These are phyloP conservation scores for Oligia latruncula DNA, from an alignment of 2,888 invertebrate genomes.

Conservation along the genomic window DNA sequence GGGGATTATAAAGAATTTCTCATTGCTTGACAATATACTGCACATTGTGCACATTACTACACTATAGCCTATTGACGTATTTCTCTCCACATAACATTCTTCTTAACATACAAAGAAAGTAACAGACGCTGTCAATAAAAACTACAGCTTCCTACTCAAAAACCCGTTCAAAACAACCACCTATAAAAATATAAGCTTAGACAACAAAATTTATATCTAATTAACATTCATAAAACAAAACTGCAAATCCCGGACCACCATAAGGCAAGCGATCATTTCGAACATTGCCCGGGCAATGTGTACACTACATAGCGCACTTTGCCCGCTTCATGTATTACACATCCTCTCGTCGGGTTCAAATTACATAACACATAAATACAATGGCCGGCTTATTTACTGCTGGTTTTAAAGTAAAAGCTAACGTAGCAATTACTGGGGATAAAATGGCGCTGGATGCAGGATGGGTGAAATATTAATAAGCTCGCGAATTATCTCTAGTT, in stretches of 20 bases:
- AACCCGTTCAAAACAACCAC: background rate
- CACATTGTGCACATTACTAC: background rate
- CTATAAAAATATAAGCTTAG: conserved; percentile 34
- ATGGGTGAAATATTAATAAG: background rate
- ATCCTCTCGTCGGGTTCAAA: conserved; percentile 72
- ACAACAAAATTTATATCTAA: conserved; percentile 52
- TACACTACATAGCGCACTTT: conserved; percentile 50
- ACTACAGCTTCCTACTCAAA: background rate
- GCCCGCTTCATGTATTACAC: conserved; percentile 66
- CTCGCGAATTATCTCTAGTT: background rate
- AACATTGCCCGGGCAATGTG: conserved; percentile 49
- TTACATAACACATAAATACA: conserved; percentile 84
- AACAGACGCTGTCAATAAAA: background rate
- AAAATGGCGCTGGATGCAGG: conserved; percentile 61
- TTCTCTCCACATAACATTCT: background rate
- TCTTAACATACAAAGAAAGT: background rate
- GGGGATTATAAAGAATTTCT: too few species aligned
- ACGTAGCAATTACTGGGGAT: conserved; percentile 69
- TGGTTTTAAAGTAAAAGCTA: conserved; percentile 78
- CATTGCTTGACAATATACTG: background rate
- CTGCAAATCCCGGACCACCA: conserved; percentile 28
- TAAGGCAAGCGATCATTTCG: conserved; percentile 52
- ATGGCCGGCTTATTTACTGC: conserved; percentile 79
- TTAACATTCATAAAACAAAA: conserved; percentile 52
- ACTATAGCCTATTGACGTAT: too few species aligned